Evolutionary conservation across 92 coral and sea anemone genomes (phyloP).

Genomic region (Phymanthus crucifer): DNA sequence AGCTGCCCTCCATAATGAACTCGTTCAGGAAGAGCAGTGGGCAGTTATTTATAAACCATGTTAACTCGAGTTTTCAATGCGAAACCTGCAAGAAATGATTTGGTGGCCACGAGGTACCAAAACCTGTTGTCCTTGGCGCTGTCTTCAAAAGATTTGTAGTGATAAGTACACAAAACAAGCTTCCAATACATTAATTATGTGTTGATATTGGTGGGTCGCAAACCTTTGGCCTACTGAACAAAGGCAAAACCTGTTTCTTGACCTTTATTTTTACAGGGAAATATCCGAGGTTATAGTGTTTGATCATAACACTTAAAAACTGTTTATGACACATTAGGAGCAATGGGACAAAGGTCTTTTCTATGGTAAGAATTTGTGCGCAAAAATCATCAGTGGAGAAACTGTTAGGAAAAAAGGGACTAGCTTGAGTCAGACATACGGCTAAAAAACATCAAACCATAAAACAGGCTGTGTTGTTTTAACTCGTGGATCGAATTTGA

Average conservation of each 20-base stretch:
- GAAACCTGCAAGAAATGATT: background rate
- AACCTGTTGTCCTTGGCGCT: background rate
- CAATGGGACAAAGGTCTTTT: no score
- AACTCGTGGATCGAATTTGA: no score
- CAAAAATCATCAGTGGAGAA: no score
- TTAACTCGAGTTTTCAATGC: background rate
- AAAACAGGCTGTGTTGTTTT: no score
- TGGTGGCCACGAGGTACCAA: background rate
- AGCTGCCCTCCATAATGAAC: background rate
- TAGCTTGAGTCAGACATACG: no score
- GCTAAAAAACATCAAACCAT: no score
- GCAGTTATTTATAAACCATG: background rate
- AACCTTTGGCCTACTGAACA: background rate
- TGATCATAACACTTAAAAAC: no score
- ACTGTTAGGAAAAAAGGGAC: no score
- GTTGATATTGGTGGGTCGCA: background rate
- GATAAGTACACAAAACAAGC: background rate
- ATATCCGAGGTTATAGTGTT: no score
- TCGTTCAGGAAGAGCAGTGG: background rate
- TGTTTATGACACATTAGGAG: no score
- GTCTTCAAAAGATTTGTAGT: background rate
- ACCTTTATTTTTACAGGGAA: no score
- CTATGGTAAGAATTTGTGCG: no score
- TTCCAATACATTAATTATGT: background rate
- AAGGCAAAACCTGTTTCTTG: background rate